Evolutionary conservation across 2,888 invertebrate species (phyloP).

Genomic region (Metallyticus violacea): DNA sequence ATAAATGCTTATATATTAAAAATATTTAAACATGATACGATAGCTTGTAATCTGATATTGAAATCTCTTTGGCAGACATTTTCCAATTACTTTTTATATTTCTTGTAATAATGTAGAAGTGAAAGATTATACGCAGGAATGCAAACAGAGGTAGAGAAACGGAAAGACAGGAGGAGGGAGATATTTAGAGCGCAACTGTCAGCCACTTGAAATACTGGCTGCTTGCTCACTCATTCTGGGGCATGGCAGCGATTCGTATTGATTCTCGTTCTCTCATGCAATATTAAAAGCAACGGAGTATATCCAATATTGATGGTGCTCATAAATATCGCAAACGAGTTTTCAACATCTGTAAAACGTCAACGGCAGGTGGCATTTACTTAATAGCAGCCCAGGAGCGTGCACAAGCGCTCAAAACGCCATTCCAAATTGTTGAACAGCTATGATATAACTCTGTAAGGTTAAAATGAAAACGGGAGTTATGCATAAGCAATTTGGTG

Average conservation of each 20-base stretch:
- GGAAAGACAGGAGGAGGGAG: too few relatives aligned
- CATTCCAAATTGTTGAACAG: too few relatives aligned
- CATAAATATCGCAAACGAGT: neutral
- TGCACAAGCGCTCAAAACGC: neutral
- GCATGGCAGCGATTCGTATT: neutral
- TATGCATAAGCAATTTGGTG: too few relatives aligned
- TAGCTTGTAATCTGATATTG: too few relatives aligned
- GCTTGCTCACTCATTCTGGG: neutral
- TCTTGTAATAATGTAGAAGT: too few relatives aligned
- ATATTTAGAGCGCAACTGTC: neutral
- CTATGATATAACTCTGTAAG: too few relatives aligned
- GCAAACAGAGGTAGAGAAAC: neutral
- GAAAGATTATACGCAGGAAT: too few relatives aligned
- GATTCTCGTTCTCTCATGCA: neutral
- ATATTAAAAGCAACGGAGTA: neutral
- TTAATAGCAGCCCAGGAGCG: neutral
- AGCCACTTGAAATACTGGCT: neutral
- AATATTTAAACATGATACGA: too few relatives aligned
- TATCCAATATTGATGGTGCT: neutral
- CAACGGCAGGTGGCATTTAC: neutral
- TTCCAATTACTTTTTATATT: too few relatives aligned
- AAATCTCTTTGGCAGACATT: too few relatives aligned
- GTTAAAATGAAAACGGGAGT: too few relatives aligned
- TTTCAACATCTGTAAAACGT: neutral
- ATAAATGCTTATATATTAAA: too few relatives aligned